phyloP scores from a whole-genome alignment of 2,888 invertebrate genomes.

The Orchesella flavescens region DNA sequence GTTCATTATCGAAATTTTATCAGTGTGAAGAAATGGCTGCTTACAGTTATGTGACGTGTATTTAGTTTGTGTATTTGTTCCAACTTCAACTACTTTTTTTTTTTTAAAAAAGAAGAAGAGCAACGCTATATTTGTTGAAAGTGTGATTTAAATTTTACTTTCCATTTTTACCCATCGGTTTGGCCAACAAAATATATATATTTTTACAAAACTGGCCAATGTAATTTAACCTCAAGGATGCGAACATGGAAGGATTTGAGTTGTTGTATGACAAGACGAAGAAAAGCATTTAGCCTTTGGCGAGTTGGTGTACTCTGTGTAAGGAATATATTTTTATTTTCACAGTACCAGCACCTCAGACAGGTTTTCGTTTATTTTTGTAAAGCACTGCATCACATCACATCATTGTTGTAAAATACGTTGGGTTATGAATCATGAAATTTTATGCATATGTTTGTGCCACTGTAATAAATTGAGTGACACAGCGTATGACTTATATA shows the following conservation, averaged over 20 bases:
- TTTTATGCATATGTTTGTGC: neutral
- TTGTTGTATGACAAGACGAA: neutral
- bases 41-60: too few relatives aligned
- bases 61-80: too few relatives aligned
- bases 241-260: neutral
- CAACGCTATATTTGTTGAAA: too few relatives aligned
- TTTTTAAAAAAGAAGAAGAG: too few relatives aligned
- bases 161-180: too few relatives aligned
- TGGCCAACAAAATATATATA: too few relatives aligned
- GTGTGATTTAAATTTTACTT: too few relatives aligned
- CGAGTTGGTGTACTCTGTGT: neutral
- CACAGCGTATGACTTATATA: neutral
- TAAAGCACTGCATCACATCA: neutral
- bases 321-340: neutral
- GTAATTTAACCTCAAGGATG: neutral
- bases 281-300: neutral
- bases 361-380: neutral
- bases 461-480: neutral
- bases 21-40: too few relatives aligned
- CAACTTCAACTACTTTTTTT: too few relatives aligned
- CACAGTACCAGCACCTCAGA: too few relatives aligned
- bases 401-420: too few relatives aligned
- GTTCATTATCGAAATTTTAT: too few relatives aligned
- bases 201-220: neutral
- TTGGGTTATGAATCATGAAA: neutral